Conservation (phyloP, 2,113 vertebrate species). For the Alexandromys fortis region DNA sequence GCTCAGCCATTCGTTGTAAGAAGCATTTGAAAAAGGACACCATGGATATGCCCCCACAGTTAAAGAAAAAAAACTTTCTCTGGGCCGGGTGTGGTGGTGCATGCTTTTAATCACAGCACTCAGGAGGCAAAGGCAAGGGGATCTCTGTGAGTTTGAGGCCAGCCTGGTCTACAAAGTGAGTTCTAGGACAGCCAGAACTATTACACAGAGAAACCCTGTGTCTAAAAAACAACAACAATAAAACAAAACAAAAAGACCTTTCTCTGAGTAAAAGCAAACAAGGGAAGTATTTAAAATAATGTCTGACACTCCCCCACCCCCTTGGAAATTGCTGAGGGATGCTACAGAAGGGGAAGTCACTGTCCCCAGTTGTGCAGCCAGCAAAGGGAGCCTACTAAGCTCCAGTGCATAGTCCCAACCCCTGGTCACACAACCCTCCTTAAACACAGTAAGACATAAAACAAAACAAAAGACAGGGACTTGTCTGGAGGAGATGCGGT, state of each 20-base stretch:
- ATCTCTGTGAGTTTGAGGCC: too few relatives aligned
- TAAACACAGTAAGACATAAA: not conserved
- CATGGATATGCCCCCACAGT: not conserved
- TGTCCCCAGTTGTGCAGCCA: not conserved
- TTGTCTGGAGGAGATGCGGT: too few relatives aligned
- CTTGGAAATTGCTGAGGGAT: not conserved
- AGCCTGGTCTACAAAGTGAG: too few relatives aligned
- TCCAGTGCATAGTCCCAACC: not conserved
- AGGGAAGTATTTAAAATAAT: constrained; percentile 36
- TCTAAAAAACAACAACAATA: too few relatives aligned
- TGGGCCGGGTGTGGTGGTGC: too few relatives aligned
- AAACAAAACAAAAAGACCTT: not conserved
- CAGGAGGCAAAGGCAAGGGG: too few relatives aligned
- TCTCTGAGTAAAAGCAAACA: not conserved
- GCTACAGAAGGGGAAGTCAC: too few relatives aligned
- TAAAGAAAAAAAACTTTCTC: not conserved
- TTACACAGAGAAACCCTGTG: too few relatives aligned
- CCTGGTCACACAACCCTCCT: not conserved
- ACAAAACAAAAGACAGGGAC: not conserved
- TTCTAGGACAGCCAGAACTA: too few relatives aligned
- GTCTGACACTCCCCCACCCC: not conserved
- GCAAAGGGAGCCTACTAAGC: not conserved
- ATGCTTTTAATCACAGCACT: too few relatives aligned
- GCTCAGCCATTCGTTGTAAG: not conserved
- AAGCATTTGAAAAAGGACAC: too few relatives aligned